These are phyloP conservation scores for Lissonota sp. DNA, from an alignment of 2,888 invertebrate species.

Conservation along the genomic window DNA sequence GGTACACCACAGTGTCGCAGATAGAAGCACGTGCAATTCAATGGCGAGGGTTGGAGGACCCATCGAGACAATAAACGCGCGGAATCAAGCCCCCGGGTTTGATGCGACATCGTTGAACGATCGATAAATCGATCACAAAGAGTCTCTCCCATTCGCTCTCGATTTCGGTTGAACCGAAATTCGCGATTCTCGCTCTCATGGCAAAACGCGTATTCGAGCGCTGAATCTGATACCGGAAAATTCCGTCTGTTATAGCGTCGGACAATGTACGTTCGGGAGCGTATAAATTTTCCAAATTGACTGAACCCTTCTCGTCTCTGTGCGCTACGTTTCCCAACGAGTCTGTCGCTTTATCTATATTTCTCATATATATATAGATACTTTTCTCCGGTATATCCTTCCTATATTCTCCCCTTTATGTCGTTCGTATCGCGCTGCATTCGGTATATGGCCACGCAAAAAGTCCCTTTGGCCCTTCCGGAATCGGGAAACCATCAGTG, in stretches of 20 bases:
- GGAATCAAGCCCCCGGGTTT: constrained; percentile 10
- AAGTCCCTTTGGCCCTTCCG: constrained; percentile 1
- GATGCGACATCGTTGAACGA: constrained; percentile 12
- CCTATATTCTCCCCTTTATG: constrained; percentile 1
- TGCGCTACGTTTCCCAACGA: not conserved
- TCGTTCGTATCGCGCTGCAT: not conserved
- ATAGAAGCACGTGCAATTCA: constrained; percentile 34
- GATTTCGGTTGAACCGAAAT: constrained; percentile 4
- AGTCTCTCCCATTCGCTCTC: not conserved
- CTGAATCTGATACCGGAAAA: constrained; percentile 10
- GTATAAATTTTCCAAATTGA: constrained; percentile 47
- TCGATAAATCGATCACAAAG: constrained; percentile 36
- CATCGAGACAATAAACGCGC: constrained; percentile 7
- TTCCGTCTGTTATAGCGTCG: constrained; percentile 27
- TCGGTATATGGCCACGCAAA: not conserved
- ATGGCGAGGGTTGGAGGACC: constrained; percentile 20
- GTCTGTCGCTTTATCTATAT: constrained; percentile 1
- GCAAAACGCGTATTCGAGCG: constrained; percentile 34
- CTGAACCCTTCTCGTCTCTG: constrained; percentile 14
- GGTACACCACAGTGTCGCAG: constrained; percentile 42
- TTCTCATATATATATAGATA: not conserved
- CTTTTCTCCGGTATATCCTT: not conserved
- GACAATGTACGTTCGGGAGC: constrained; percentile 22
- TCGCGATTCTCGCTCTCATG: constrained; percentile 12
- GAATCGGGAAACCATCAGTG: constrained; percentile 29